These are phyloP conservation scores for Polypterus senegalus DNA, from an alignment of 2,113 vertebrate genomes.

Conservation along the genomic window DNA sequence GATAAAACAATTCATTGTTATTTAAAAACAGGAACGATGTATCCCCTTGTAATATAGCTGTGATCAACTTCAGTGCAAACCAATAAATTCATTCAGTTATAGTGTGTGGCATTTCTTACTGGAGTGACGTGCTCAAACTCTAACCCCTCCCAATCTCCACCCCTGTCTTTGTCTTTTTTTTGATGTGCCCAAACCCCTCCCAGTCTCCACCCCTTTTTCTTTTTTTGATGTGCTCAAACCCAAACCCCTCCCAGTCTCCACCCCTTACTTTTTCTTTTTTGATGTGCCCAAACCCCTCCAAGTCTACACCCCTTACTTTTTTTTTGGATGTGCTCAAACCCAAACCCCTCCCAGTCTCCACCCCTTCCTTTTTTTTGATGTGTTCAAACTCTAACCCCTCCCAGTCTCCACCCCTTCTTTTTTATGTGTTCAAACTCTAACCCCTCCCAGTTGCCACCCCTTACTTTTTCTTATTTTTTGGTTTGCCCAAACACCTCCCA, in stretches of 20 bases:
- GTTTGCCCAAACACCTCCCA: too few species aligned
- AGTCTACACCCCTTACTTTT: background rate
- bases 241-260: too few species aligned
- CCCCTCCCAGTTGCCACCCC: too few species aligned
- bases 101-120: constrained; percentile 28
- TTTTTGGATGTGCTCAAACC: background rate
- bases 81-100: constrained; percentile 89
- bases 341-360: background rate
- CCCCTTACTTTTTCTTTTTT: background rate
- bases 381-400: constrained; percentile 2
- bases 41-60: constrained; percentile 82
- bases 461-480: too few species aligned
- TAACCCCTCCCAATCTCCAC: too few species aligned
- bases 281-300: background rate
- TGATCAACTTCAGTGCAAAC: constrained; percentile 86
- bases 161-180: too few species aligned
- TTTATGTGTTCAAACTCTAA: too few species aligned
- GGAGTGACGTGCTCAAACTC: too few species aligned
- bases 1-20: constrained; percentile 36
- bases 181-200: too few species aligned
- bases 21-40: constrained; percentile 79
- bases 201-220: too few species aligned
- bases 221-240: too few species aligned
- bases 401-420: background rate
- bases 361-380: background rate